Conservation (phyloP, 2,113 vertebrate genomes). For the Cisticola juncidis region DNA sequence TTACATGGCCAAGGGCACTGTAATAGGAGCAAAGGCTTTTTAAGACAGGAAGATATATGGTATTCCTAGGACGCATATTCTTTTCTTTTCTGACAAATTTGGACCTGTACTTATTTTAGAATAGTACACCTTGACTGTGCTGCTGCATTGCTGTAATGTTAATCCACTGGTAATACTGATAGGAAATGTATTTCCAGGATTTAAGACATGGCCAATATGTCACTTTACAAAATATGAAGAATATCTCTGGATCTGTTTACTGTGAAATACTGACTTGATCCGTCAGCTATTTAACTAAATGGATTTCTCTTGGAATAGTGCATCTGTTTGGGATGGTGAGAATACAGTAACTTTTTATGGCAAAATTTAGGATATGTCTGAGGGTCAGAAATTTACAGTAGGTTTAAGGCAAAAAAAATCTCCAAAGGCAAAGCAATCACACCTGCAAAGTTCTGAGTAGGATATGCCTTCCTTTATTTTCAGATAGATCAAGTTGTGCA, state of each 20-base stretch:
- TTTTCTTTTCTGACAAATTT: neutral
- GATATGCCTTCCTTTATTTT: neutral
- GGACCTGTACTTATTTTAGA: neutral
- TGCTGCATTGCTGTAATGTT: neutral
- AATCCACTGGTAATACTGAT: neutral
- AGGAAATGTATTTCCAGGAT: neutral
- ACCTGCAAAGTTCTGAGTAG: neutral
- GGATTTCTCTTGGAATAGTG: neutral
- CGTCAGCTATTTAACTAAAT: neutral
- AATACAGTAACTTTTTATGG: neutral
- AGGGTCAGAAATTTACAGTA: neutral
- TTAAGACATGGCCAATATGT: neutral
- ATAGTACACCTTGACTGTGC: neutral
- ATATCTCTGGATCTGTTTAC: neutral
- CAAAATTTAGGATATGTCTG: neutral
- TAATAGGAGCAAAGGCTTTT: neutral
- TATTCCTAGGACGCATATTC: neutral
- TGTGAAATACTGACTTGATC: neutral
- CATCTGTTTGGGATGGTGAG: neutral
- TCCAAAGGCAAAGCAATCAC: neutral
- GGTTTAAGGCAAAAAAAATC: neutral
- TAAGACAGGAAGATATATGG: neutral
- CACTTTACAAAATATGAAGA: neutral
- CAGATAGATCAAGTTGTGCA: neutral
- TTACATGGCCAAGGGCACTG: neutral